phyloP scores from a whole-genome alignment of 2,888 invertebrate genomes.

The Bellardia bayeri region DNA sequence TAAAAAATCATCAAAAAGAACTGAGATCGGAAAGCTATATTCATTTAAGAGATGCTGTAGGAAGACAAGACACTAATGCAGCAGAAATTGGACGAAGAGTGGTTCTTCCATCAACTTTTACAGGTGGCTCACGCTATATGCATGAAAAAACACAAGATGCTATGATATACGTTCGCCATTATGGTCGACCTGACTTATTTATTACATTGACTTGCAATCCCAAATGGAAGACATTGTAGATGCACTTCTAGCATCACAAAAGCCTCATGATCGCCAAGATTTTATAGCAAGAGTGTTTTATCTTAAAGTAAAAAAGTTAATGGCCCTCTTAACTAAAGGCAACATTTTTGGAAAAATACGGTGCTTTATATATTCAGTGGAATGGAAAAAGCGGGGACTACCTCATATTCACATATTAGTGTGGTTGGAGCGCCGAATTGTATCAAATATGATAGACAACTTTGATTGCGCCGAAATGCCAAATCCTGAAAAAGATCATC shows the following conservation, averaged over 20 bases:
- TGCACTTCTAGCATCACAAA: background rate
- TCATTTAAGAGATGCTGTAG: slow-evolving; percentile 6
- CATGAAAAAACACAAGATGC: background rate
- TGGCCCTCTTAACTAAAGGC: no score
- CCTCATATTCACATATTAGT: no score
- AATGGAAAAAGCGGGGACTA: no score
- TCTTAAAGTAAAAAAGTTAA: background rate
- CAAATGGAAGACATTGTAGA: background rate
- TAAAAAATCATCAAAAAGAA: no score
- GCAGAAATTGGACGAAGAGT: background rate
- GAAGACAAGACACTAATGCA: background rate
- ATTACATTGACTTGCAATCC: background rate
- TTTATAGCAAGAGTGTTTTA: background rate
- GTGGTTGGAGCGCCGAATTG: no score
- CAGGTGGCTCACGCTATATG: background rate
- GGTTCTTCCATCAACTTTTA: background rate
- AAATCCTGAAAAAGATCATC: no score
- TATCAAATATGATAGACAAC: no score
- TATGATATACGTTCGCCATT: no score
- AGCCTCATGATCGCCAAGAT: background rate
- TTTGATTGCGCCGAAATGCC: no score
- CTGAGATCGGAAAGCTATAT: slow-evolving; percentile 28
- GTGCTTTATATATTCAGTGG: no score
- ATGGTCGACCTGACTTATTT: background rate
- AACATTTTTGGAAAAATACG: no score